Percentiles rank a stretch among this genome's conserved stretches.
Conservation (phyloP, 2,113 vertebrate species). For the Pleuronectes platessa region DNA sequence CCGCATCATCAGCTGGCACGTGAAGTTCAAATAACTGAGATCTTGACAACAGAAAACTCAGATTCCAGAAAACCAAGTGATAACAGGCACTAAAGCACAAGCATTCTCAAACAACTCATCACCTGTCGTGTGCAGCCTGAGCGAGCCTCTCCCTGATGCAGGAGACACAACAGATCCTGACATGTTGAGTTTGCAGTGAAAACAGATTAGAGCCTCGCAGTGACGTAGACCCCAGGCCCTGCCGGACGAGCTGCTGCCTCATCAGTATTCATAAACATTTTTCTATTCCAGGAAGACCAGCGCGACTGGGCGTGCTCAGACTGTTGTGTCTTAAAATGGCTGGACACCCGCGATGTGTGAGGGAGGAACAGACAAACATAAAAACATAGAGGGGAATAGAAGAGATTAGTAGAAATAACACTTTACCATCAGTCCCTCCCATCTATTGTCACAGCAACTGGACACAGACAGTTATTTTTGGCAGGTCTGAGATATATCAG, state of each 20-base stretch:
- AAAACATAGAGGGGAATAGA: neutral
- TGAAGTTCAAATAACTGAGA: neutral
- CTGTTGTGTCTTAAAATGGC: slow-evolving; percentile 31
- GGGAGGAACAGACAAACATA: slow-evolving; percentile 1
- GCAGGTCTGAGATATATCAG: too few species aligned
- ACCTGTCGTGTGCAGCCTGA: neutral
- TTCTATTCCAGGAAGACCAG: slow-evolving; percentile 34
- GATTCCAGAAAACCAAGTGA: slow-evolving; percentile 6
- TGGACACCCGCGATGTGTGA: slow-evolving; percentile 2
- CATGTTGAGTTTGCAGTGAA: slow-evolving; percentile 37
- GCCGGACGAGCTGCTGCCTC: slow-evolving; percentile 31
- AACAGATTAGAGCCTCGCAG: slow-evolving; percentile 5
- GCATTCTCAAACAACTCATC: neutral
- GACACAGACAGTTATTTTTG: too few species aligned
- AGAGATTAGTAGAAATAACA: neutral
- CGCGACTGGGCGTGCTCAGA: slow-evolving; percentile 36
- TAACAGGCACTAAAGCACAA: neutral
- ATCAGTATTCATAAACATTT: slow-evolving; percentile 62
- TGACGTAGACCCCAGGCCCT: slow-evolving; percentile 13
- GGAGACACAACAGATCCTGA: slow-evolving; percentile 29
- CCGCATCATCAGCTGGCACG: too few species aligned
- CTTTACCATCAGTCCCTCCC: too few species aligned
- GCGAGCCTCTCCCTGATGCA: neutral
- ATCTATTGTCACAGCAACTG: neutral
- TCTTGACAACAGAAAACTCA: neutral